Evolutionary conservation across 2,113 vertebrate species (phyloP), one percentile per base, ranked within the genome.

Genomic region (Psittacus erithacus): DNA sequence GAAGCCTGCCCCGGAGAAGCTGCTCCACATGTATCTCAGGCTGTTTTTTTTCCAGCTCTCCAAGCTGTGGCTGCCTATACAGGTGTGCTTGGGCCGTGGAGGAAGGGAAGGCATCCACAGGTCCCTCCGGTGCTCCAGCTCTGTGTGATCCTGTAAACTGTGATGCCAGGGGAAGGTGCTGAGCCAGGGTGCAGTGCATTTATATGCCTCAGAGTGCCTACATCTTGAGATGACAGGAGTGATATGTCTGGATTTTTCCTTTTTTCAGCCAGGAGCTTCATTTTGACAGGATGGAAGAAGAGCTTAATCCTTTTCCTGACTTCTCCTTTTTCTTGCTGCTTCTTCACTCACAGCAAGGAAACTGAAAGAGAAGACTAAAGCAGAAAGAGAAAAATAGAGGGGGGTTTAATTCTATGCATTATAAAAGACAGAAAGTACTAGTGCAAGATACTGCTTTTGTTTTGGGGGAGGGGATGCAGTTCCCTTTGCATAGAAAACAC

Each of bases 401-500:
- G 7, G 1, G 19, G 6, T 73, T 57, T 65, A 57, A 47, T 85
- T 46, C 24, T 33, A 2, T 9, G 6, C 16, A 22, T 35, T 68
- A 11, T 35, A 53, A 62, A 81, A 79, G 38, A 47, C 10, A 83
- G 41, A 78, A 81, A 77, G 20, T 31, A 57, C 64, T 59, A n/a
- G 33, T 59, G 23, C 31, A 89, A 83, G 43, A 64, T 50, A 17
- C 1, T n/a, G 14, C 12, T 44, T 82, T 41, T 70, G 20, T 83
- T 71, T 22, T 11, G 25, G 63, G 53, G 13, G 8, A 63, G 27
- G 35, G 7, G 29, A 68, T 46, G 59, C 1, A 1, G 19, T 86
- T 91, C 43, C 38, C 33, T 92, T 75, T 74, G 50, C 43, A 47
- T 88, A n/a, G 95, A 84, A 88, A 94, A 57, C 60, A 65, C 69